These are phyloP conservation scores for Trissonchulus sp. DNA, from an alignment of 2,888 invertebrate species.

Conservation along the genomic window DNA sequence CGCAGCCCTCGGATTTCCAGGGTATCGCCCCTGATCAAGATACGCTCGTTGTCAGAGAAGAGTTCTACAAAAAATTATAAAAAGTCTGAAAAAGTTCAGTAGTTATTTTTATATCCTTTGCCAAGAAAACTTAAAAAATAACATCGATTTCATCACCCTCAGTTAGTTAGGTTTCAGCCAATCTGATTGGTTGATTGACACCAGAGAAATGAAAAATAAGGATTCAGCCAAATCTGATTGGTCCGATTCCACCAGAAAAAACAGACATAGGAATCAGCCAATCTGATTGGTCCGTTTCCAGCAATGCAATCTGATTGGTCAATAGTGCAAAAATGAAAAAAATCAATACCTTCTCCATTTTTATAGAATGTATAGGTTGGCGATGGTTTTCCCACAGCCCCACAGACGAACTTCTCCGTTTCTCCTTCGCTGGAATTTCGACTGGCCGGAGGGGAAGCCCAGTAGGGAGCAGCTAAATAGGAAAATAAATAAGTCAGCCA, in stretches of 20 bases:
- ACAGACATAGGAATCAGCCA: no score
- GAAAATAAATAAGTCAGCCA: no score
- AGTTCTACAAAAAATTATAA: slow-evolving; percentile 23
- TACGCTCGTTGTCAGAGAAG: slow-evolving; percentile 62
- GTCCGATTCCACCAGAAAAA: no score
- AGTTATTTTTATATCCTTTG: not conserved
- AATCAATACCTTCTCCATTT: slow-evolving; percentile 53
- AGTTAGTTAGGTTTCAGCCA: no score
- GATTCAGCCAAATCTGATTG: no score
- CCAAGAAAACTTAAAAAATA: not conserved
- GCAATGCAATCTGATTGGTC: no score
- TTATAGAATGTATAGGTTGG: slow-evolving; percentile 68
- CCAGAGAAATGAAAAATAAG: no score
- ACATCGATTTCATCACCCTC: no score
- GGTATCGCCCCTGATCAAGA: not conserved
- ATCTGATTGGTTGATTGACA: no score
- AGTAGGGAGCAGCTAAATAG: slow-evolving; percentile 66
- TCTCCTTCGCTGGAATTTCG: slow-evolving; percentile 86
- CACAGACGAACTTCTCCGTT: slow-evolving; percentile 75
- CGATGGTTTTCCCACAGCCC: slow-evolving; percentile 79
- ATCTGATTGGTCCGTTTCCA: no score
- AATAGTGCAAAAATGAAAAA: no score
- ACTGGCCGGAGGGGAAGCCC: slow-evolving; percentile 76
- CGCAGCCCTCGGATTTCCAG: not conserved
- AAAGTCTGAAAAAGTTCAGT: no score